phyloP scores from a whole-genome alignment of 2,888 invertebrate species.

The Netelia virgata region DNA sequence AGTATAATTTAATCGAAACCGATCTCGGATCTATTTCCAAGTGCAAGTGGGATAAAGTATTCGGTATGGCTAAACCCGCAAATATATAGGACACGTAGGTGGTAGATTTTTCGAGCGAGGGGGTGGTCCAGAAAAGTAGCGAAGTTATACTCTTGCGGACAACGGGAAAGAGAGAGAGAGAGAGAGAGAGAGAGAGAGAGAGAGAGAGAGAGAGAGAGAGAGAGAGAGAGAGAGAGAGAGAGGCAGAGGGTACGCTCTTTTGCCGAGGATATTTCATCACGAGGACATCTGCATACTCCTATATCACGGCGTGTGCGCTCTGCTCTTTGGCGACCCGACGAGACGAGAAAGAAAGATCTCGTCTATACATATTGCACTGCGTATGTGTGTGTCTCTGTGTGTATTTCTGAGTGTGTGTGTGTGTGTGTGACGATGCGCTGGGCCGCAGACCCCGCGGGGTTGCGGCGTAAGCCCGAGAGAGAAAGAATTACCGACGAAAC shows the following conservation, averaged over 20 bases:
- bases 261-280: conserved; percentile 77
- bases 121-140: conserved; percentile 42
- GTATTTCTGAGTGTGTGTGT: too few relatives aligned
- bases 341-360: conserved; percentile 70
- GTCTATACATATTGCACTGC: conserved; percentile 46
- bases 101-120: conserved; percentile 38
- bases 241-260: not conserved
- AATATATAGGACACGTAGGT: not conserved
- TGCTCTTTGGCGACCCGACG: conserved; percentile 68
- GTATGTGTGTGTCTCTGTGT: not conserved
- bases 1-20: conserved; percentile 60
- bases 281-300: conserved; percentile 76
- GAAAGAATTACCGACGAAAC: conserved; percentile 41
- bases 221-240: too few relatives aligned
- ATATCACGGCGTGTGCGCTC: conserved; percentile 69
- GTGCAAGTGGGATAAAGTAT: conserved; percentile 16
- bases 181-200: too few relatives aligned
- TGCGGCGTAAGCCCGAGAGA: conserved; percentile 13
- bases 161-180: conserved; percentile 30
- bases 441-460: not conserved
- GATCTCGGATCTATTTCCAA: conserved; percentile 1
- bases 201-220: too few relatives aligned
- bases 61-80: not conserved
- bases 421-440: conserved; percentile 50
- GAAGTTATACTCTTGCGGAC: conserved; percentile 50